phyloP scores from a whole-genome alignment of 2,113 vertebrate genomes.

The Prinia subflava region DNA sequence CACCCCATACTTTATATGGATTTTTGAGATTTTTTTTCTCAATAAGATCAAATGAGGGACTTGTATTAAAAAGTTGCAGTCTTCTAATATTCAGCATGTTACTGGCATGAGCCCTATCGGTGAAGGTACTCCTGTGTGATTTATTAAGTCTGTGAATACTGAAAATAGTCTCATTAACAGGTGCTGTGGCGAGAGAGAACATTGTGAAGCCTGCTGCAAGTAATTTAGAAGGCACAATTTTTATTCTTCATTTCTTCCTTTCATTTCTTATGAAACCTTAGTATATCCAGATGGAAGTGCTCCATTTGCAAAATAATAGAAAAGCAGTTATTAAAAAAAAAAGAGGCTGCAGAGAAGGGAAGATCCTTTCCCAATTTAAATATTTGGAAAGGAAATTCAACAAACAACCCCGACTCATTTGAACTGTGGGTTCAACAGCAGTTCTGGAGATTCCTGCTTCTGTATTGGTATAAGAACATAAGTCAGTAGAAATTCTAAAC shows the following conservation, averaged over 20 bases:
- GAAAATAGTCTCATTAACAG: background rate
- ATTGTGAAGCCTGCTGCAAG: background rate
- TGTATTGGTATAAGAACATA: background rate
- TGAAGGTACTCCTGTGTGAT: background rate
- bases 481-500: background rate
- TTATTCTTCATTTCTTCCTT: background rate
- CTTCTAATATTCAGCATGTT: background rate
- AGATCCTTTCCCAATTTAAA: background rate
- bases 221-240: background rate
- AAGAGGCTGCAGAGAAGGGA: background rate
- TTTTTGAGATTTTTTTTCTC: background rate
- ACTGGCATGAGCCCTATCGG: background rate
- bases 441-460: background rate
- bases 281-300: background rate
- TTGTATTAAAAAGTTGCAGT: background rate
- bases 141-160: background rate
- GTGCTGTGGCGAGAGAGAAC: background rate
- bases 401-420: background rate
- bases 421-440: background rate
- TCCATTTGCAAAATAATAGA: background rate
- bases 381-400: background rate
- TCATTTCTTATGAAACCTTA: background rate
- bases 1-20: background rate
- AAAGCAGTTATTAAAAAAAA: background rate
- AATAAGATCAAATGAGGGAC: background rate